These are phyloP conservation scores for Drosophila sordidula DNA, from an alignment of 2,888 invertebrate genomes.

Conservation along the genomic window DNA sequence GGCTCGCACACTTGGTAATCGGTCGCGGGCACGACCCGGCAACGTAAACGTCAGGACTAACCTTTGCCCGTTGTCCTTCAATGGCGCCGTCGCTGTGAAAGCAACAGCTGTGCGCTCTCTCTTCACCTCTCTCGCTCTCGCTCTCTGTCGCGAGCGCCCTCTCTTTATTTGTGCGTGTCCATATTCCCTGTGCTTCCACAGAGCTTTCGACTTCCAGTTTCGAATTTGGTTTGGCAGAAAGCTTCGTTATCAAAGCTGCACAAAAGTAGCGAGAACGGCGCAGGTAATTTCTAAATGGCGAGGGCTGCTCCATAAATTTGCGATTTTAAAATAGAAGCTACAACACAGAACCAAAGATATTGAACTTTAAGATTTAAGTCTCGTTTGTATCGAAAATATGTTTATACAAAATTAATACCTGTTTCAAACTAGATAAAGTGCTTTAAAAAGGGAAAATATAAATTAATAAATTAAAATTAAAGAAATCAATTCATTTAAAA, in stretches of 20 bases:
- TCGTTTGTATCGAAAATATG: too few relatives aligned
- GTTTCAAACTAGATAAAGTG: too few relatives aligned
- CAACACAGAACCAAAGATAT: too few relatives aligned
- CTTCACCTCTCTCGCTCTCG: conserved; percentile 6
- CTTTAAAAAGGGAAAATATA: too few relatives aligned
- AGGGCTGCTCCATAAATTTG: conserved; percentile 16
- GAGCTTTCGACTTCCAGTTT: conserved; percentile 67
- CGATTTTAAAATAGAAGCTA: background rate
- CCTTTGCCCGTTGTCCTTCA: conserved; percentile 77
- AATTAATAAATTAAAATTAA: too few relatives aligned
- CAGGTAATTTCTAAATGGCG: conserved; percentile 20
- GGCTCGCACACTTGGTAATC: conserved; percentile 62
- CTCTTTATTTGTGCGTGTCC: background rate
- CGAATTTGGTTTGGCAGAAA: conserved; percentile 50
- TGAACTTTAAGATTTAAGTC: too few relatives aligned
- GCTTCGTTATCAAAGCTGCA: conserved; percentile 68
- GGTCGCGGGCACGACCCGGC: conserved; percentile 69
- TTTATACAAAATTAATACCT: too few relatives aligned
- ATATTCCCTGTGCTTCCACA: conserved; percentile 36
- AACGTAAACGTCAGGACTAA: conserved; percentile 78
- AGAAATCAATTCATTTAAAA: too few relatives aligned
- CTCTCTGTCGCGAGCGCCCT: background rate
- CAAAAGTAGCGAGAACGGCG: conserved; percentile 9
- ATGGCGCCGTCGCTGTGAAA: conserved; percentile 76
- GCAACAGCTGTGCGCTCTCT: conserved; percentile 74